Percentiles rank a stretch among this genome's conserved stretches.
Conservation (phyloP, 2,113 vertebrate genomes). For the Fukomys damarensis region DNA sequence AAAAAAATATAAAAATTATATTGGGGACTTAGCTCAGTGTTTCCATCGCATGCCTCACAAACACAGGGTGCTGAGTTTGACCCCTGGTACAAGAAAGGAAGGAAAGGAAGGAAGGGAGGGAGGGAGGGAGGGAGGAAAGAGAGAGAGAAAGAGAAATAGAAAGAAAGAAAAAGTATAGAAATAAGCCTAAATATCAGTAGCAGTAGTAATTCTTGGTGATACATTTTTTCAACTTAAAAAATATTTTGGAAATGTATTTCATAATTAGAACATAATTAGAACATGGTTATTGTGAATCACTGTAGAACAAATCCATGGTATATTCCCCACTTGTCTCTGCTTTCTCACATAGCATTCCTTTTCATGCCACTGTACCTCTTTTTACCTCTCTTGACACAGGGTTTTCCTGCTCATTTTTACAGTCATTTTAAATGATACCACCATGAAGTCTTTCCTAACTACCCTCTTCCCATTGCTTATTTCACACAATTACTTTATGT, state of each 20-base stretch:
- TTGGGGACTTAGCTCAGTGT: too few relatives aligned
- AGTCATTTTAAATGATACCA: slow-evolving; percentile 20
- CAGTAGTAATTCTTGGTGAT: slow-evolving; percentile 7
- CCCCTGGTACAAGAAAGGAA: too few relatives aligned
- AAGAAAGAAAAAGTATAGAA: too few relatives aligned
- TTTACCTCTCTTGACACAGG: background rate
- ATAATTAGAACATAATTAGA: slow-evolving; percentile 9
- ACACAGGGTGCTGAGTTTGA: too few relatives aligned
- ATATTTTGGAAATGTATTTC: slow-evolving; percentile 31
- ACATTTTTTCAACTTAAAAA: slow-evolving; percentile 34
- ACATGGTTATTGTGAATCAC: slow-evolving; percentile 10
- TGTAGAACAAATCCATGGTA: slow-evolving; percentile 3
- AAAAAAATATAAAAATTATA: too few relatives aligned
- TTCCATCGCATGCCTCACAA: too few relatives aligned
- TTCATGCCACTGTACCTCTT: background rate
- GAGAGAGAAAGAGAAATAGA: too few relatives aligned
- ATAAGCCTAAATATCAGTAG: background rate
- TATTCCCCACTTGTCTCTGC: background rate
- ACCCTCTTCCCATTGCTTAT: slow-evolving; percentile 39
- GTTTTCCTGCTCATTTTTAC: slow-evolving; percentile 4
- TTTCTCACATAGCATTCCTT: background rate
- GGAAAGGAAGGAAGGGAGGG: too few relatives aligned
- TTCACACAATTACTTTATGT: slow-evolving; percentile 43
- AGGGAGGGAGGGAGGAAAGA: too few relatives aligned
- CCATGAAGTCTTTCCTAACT: slow-evolving; percentile 9